Conservation (phyloP, 2,888 invertebrate genomes). For the Hesperia comma region DNA sequence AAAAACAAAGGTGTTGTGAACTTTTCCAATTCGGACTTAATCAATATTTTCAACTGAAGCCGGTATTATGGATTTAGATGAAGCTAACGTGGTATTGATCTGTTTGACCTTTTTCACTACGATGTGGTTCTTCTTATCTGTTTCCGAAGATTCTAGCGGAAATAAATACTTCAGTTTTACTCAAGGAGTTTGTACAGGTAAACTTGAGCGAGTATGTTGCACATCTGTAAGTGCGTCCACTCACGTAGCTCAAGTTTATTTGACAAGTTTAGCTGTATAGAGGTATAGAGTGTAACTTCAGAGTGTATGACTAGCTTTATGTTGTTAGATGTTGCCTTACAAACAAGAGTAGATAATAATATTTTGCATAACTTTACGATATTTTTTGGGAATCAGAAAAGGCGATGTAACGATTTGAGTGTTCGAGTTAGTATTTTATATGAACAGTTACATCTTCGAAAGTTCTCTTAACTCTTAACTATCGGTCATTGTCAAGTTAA, state of each 20-base stretch:
- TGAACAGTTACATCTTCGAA: constrained; percentile 2
- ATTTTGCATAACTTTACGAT: background rate
- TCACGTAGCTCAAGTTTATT: too few species aligned
- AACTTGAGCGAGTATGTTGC: background rate
- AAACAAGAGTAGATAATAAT: background rate
- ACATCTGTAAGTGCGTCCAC: too few species aligned
- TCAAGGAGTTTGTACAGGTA: constrained; percentile 1
- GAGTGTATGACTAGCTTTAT: too few species aligned
- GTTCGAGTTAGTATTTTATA: too few species aligned
- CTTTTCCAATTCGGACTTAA: too few species aligned
- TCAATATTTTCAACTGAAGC: too few species aligned
- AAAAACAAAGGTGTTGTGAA: too few species aligned
- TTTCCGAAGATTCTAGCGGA: constrained; percentile 12
- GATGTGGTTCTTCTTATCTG: constrained; percentile 21
- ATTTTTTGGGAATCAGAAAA: too few species aligned
- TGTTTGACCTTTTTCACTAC: background rate
- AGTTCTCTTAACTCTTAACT: constrained; percentile 26
- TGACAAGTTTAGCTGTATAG: too few species aligned
- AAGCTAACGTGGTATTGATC: too few species aligned
- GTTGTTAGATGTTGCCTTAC: background rate
- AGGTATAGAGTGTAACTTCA: too few species aligned
- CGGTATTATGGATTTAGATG: background rate
- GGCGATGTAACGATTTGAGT: too few species aligned
- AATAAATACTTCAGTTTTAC: constrained; percentile 26
- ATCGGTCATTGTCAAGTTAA: constrained; percentile 19